These are phyloP conservation scores for Dendrocopos noguchii DNA, from an alignment of 2,113 vertebrate genomes.

Conservation along the genomic window DNA sequence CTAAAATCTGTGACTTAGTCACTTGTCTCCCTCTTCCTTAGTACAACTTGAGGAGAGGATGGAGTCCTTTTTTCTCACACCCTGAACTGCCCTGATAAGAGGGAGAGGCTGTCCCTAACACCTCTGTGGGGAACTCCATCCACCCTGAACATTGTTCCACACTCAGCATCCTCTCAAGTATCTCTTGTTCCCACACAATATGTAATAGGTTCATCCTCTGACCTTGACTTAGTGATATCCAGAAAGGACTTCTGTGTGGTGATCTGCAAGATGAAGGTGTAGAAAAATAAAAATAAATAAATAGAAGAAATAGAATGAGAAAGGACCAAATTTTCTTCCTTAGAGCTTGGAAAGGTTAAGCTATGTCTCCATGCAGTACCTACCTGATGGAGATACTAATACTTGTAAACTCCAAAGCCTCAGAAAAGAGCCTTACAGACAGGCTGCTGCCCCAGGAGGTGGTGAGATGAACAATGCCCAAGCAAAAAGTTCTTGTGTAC, in stretches of 20 bases:
- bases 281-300: neutral
- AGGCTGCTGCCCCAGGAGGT: neutral
- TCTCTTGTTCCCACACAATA: neutral
- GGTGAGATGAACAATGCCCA: neutral
- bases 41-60: neutral
- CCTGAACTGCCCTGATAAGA: neutral
- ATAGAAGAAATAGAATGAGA: neutral
- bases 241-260: neutral
- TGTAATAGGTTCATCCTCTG: neutral
- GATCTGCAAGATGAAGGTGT: neutral
- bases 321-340: neutral
- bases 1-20: neutral
- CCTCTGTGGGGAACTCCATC: neutral
- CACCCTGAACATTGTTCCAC: neutral
- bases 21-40: neutral
- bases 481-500: neutral
- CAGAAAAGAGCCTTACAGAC: neutral
- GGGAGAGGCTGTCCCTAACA: neutral
- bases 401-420: neutral
- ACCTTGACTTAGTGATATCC: neutral
- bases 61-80: neutral
- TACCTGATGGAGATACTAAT: constrained; percentile 7
- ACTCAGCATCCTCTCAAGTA: neutral
- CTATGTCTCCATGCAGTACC: neutral
- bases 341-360: neutral